These are phyloP conservation scores for Silurus meridionalis DNA, from an alignment of 2,113 vertebrate species.

Conservation along the genomic window DNA sequence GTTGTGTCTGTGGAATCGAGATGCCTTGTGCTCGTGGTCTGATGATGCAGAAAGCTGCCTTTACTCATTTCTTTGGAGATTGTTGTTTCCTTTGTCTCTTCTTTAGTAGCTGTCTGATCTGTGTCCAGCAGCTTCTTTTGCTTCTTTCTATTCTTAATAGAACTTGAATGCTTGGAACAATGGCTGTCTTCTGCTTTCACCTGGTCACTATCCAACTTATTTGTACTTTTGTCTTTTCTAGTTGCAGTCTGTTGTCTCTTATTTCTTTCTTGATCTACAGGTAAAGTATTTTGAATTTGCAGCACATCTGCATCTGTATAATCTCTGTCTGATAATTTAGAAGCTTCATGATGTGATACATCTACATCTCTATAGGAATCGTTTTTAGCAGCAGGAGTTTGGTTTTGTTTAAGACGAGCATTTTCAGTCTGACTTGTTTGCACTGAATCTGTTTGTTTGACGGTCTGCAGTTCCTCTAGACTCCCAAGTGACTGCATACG, in stretches of 20 bases:
- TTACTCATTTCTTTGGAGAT: neutral
- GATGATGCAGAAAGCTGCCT: neutral
- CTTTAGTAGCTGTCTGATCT: neutral
- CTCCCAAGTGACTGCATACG: neutral
- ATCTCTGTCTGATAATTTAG: neutral
- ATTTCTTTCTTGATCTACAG: neutral
- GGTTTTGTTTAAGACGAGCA: neutral
- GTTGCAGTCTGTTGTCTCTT: neutral
- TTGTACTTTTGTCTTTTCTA: neutral
- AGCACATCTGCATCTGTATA: neutral
- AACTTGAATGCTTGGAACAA: neutral
- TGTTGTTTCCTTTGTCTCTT: neutral
- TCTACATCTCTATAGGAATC: neutral
- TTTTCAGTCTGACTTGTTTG: neutral
- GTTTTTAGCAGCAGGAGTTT: neutral
- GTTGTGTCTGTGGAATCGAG: neutral
- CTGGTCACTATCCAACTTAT: neutral
- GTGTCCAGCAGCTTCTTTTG: neutral
- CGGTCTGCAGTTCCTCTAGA: neutral
- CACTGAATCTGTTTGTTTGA: neutral
- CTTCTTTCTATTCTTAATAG: neutral
- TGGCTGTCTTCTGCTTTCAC: neutral
- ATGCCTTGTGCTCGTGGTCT: neutral
- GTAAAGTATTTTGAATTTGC: neutral
- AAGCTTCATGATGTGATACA: neutral